Base-by-base conservation (phyloP, 2,113 vertebrate genomes). In the Urocolius indicus region DNA sequence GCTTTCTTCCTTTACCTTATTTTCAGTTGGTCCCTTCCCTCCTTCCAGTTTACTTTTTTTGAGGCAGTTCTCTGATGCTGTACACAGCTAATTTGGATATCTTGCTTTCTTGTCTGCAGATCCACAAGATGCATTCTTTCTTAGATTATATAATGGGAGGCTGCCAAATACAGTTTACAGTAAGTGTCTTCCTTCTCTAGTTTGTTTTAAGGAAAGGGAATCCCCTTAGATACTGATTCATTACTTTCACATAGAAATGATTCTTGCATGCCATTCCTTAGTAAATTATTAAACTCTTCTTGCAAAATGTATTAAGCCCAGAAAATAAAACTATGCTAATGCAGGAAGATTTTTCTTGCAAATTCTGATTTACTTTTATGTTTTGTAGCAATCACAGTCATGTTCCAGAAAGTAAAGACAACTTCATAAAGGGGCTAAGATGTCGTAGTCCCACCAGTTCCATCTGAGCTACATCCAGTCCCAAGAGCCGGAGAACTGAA, bases 81-180 rank as follows among this genome's bases (percentile, higher is more conserved):
- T 48, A 16, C 32, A 41, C 20, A 81, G 22, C 76, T 97, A 84
- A 98, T 63, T 11, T 32, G 8, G 58, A 68, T 97, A 27, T 83
- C 68, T 94, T 93, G 59, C 34, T 82, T 93, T 91, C 76, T 95
- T 86, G 83, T 78, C 72, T 94, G 26, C 98, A 99, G 99, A 99
- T 99, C 93, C 99, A 99, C 97, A 99, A 99, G 98, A 99, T 99
- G 99, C 99, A 99, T 96, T 99, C 99, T 20, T 99, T 99, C 98
- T 98, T 99, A 97, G 99, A 99, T 97, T 99, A 99, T 96, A 99
- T 99, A 96, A 99, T 99, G 99, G 99, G 99, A 48, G 99, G 99
- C 95, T 99, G 99, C 97, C 99, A 99, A 98, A 99, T 99, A 97
- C 99, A 99, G 98, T 99, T 99, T 96, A 99, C 99, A 97, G 99